Conservation (phyloP, 1,140 invertebrate genomes). For the Anastrepha obliqua region DNA sequence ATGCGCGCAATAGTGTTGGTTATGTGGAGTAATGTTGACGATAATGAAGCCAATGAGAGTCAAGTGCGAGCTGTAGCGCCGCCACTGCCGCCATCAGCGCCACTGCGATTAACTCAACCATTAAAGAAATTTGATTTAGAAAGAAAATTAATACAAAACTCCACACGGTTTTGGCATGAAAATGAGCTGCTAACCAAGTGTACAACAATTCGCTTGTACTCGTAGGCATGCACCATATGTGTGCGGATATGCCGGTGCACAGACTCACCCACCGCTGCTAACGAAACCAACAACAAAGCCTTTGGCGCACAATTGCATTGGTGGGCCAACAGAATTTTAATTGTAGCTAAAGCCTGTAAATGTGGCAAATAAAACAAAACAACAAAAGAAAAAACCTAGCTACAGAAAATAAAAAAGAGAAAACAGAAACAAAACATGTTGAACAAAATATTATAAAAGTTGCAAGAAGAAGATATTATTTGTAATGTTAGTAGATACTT, state of each 20-base stretch:
- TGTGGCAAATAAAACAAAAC: background rate
- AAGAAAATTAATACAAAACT: constrained; percentile 54
- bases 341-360: background rate
- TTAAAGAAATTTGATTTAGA: constrained; percentile 54
- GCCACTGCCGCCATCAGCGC: background rate
- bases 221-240: background rate
- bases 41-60: constrained; percentile 33
- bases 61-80: constrained; percentile 14
- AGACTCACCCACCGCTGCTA: background rate
- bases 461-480: background rate
- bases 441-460: background rate
- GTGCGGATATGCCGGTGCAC: background rate
- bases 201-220: background rate
- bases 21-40: background rate
- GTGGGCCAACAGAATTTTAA: constrained; percentile 16
- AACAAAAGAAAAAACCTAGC: background rate
- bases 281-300: background rate
- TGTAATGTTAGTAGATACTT: background rate
- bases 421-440: too few relatives aligned
- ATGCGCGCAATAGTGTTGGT: background rate
- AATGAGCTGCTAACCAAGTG: constrained; percentile 29
- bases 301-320: constrained; percentile 8
- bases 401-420: background rate
- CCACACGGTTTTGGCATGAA: constrained; percentile 15
- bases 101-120: constrained; percentile 36